Percentiles rank a stretch among this genome's conserved stretches.
phyloP scores from a whole-genome alignment of 2,888 invertebrate genomes.

The Copidosoma aretas region DNA sequence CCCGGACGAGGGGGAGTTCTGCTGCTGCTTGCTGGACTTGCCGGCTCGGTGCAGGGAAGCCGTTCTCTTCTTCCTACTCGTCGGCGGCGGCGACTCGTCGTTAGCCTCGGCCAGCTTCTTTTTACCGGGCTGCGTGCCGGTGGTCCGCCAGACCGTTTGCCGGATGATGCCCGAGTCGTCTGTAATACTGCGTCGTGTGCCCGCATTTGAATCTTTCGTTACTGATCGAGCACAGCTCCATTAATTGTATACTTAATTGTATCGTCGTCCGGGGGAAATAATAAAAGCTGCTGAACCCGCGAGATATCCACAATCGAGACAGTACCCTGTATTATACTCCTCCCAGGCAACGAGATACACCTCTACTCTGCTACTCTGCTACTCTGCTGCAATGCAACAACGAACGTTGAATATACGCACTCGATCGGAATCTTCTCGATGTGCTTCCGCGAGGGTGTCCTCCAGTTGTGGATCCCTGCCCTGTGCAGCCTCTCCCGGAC shows the following conservation, averaged over 20 bases:
- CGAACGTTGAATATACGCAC: constrained; percentile 41
- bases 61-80: constrained; percentile 53
- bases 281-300: too few species aligned
- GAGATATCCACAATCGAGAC: too few species aligned
- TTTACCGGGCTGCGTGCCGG: constrained; percentile 59
- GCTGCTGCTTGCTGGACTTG: too few species aligned
- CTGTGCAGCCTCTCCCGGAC: constrained; percentile 59
- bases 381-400: not conserved
- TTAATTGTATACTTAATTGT: too few species aligned
- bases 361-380: too few species aligned
- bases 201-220: too few species aligned
- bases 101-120: constrained; percentile 51
- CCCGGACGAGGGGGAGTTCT: too few species aligned
- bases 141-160: constrained; percentile 60
- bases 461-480: constrained; percentile 61
- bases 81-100: constrained; percentile 17
- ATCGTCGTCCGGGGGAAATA: too few species aligned
- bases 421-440: constrained; percentile 59
- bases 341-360: too few species aligned
- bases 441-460: constrained; percentile 58
- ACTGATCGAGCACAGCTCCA: too few species aligned
- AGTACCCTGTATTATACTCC: too few species aligned
- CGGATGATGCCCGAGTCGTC: constrained; percentile 56
- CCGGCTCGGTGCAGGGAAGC: constrained; percentile 45
- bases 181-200: too few species aligned